Evolutionary conservation across 2,113 vertebrate species (phyloP), one percentile per base, ranked within the genome.

Genomic region (Proterorhinus semilunaris): DNA sequence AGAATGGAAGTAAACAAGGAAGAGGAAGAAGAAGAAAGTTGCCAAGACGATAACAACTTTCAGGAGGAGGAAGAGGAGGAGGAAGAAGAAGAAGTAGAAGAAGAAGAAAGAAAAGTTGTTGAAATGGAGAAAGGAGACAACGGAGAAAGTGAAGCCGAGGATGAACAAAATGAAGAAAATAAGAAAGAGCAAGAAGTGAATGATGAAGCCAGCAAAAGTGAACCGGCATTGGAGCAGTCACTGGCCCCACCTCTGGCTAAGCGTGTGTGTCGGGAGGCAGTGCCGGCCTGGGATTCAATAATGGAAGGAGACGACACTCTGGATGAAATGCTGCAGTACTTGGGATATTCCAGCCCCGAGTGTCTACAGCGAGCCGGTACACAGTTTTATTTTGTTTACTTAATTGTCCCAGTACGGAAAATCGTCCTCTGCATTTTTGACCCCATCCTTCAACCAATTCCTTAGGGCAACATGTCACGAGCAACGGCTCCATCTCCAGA

Each of bases 321-420:
- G 90, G 98, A 99, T 76, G 96, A 98, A 73, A 95, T 98, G 84
- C 91, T 99, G 76, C 97, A 96, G 69, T 99, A 98, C 88, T 92
- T 99, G 85, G 98, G 97, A 78, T 89, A 90, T 75, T 92, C 96
- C 1, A 98, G 97, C 80, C 96, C 97, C 6, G 98, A 99, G 85
- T 99, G 97, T 89, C 92, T 99, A 11, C 97, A 98, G 88, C 95
- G 95, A 88, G 93, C 87, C 82, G 96, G 96, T 86, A 92, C 89
- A 67, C 92, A 91, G 27, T 36, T 36, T 36, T 36, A 36, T 36
- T 36, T 36, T 36, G 2, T 27, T 27, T 1, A 36, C 27, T 36
- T 36, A 36, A 36, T 36, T 36, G 27, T 1, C 27, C 27, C 27
- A 36, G 4, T 36, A 36, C 27, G 4, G 27, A 36, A 36, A 36